Conservation (phyloP, 2,888 invertebrate genomes). For the Boloria euphrosyne region DNA sequence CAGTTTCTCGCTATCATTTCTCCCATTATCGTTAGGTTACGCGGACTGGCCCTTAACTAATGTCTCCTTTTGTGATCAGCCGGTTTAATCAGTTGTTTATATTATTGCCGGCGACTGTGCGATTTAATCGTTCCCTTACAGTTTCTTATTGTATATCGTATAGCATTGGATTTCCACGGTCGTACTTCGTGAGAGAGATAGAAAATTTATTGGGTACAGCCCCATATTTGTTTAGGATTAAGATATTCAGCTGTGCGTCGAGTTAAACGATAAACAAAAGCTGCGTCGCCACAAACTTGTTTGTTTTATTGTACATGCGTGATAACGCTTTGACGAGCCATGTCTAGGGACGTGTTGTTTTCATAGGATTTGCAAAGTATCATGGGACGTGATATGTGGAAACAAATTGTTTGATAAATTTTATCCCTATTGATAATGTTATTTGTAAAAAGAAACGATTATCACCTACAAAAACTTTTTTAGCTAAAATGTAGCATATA, state of each 20-base stretch:
- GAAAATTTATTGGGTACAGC: slow-evolving; percentile 58
- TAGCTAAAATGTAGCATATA: neutral
- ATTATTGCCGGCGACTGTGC: slow-evolving; percentile 72
- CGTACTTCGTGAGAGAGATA: slow-evolving; percentile 49
- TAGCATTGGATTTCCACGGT: slow-evolving; percentile 55
- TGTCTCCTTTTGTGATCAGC: slow-evolving; percentile 79
- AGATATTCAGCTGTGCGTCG: slow-evolving; percentile 69
- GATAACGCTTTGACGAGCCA: slow-evolving; percentile 66
- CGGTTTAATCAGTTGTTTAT: slow-evolving; percentile 80
- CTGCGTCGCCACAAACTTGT: slow-evolving; percentile 71
- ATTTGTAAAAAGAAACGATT: neutral
- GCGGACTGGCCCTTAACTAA: slow-evolving; percentile 70
- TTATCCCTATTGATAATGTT: neutral
- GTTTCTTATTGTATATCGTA: slow-evolving; percentile 72
- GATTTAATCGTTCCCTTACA: slow-evolving; percentile 77
- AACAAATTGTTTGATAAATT: slow-evolving; percentile 23
- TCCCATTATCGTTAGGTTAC: slow-evolving; percentile 72
- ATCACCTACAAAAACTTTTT: neutral
- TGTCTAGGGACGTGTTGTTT: slow-evolving; percentile 22
- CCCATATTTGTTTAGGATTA: slow-evolving; percentile 79
- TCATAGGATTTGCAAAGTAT: slow-evolving; percentile 27
- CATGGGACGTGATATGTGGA: slow-evolving; percentile 15
- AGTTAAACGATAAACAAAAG: slow-evolving; percentile 75
- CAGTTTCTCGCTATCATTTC: slow-evolving; percentile 72
- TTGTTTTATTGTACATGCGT: slow-evolving; percentile 73